phyloP scores from a whole-genome alignment of 1,140 invertebrate genomes.

The Ooceraea biroi region DNA sequence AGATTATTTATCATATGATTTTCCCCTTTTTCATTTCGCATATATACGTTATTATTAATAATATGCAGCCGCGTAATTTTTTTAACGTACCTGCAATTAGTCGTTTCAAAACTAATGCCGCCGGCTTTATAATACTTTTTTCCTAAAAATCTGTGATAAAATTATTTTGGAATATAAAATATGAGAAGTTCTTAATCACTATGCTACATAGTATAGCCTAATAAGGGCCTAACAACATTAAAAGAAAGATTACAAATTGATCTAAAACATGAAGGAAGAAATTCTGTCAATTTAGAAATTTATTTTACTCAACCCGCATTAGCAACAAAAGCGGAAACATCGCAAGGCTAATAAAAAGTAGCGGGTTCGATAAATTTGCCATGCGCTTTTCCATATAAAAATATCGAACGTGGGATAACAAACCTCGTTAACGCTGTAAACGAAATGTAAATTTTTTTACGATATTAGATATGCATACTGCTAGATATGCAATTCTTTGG shows the following conservation, averaged over 20 bases:
- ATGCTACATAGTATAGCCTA: not conserved
- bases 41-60: not conserved
- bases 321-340: not conserved
- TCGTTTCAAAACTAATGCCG: not conserved
- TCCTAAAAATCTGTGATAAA: not conserved
- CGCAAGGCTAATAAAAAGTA: slow-evolving; percentile 22
- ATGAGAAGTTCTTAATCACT: not conserved
- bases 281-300: slow-evolving; percentile 44
- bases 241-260: not conserved
- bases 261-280: not conserved
- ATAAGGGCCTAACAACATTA: not conserved
- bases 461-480: too few relatives aligned
- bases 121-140: not conserved
- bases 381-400: slow-evolving; percentile 28
- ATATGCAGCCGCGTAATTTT: not conserved
- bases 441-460: not conserved
- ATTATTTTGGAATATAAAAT: not conserved
- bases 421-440: not conserved
- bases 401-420: not conserved
- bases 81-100: not conserved
- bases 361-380: not conserved
- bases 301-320: slow-evolving; percentile 35
- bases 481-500: slow-evolving; percentile 23
- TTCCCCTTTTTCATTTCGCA: not conserved
- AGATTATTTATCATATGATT: not conserved